Base-by-base conservation (phyloP, 2,888 invertebrate species). In the Spilosoma lubricipeda region DNA sequence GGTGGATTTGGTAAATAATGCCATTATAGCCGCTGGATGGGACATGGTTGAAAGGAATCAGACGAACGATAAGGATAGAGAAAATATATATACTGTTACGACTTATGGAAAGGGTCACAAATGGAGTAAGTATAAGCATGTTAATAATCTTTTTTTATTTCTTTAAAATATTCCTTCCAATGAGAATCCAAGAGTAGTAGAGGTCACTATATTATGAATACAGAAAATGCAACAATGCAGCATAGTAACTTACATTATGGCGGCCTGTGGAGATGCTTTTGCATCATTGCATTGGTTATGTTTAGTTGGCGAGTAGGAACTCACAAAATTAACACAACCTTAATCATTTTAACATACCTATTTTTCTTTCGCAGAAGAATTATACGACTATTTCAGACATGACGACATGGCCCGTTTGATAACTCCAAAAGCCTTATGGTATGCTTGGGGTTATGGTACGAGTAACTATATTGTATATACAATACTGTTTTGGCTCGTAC, bases 11-110 rank as follows among this genome's bases (percentile, higher is more conserved):
- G 69, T 72, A 5, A 75, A 75, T 33, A 75, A 75, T 23, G 69
- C 75, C 3, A 72, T 72, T 0, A 72, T 75, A n/a, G 72, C 69
- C 20, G 75, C 72, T 3, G 30, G 69, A 13, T 75, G 75, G 75
- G 75, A 75, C 27, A 33, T 69, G 8, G 33, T 18, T 4, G 69
- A 75, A 39, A 72, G 66, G 20, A 72, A 56, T 1, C n/a, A 27
- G n/a, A 69, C 42, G 33, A 42, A n/a, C 13, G 56, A 56, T 15
- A 27, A 56, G 5, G 42, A 42, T 1, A 42, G 69, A 5, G 39
- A 23, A 13, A 69, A 65, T 45, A 45, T 75, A 0, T 75, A 75
- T 23, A 69, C 59, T 0, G 23, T 75, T 27, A 69, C 69, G 7
- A 56, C 56, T n/a, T n/a, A 56, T 36, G 69, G 56, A 11, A 36